Evolutionary conservation across 2,113 vertebrate genomes (phyloP).

Genomic region (Anthoscopus minutus): DNA sequence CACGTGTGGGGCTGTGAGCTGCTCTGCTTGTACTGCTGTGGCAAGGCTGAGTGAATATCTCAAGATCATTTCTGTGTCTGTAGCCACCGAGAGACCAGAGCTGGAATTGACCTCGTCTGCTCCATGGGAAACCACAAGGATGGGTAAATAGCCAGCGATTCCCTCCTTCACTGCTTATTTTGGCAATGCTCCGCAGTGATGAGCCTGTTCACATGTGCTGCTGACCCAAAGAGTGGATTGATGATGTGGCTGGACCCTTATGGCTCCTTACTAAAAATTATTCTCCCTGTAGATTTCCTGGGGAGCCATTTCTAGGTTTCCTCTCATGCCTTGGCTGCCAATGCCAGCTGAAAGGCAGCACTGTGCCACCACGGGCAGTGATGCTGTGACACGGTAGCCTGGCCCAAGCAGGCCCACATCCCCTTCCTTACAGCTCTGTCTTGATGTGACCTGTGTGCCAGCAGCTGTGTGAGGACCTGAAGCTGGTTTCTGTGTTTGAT

Average conservation of each 20-base stretch:
- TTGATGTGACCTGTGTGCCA: not conserved
- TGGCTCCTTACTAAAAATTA: not conserved
- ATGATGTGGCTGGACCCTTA: fast-evolving
- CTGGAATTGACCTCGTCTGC: not conserved
- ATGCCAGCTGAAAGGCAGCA: not conserved
- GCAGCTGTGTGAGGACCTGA: not conserved
- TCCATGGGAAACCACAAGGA: not conserved
- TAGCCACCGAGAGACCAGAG: not conserved
- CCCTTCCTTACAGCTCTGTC: not conserved
- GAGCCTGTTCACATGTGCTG: not conserved
- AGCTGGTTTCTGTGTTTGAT: constrained; percentile 22
- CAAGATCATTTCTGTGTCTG: not conserved
- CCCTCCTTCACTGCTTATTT: not conserved
- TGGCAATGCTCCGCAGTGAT: not conserved
- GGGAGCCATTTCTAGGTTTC: not conserved
- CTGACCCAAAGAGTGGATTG: not conserved
- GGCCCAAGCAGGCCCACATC: not conserved
- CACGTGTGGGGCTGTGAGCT: not conserved
- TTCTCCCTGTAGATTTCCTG: not conserved
- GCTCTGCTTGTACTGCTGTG: not conserved
- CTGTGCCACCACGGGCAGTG: not conserved
- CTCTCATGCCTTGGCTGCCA: not conserved
- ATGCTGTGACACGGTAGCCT: not conserved
- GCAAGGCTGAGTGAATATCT: not conserved
- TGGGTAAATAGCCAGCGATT: not conserved